Evolutionary conservation across 1,140 invertebrate species (phyloP).

Genomic region (Caenorhabditis briggsae): DNA sequence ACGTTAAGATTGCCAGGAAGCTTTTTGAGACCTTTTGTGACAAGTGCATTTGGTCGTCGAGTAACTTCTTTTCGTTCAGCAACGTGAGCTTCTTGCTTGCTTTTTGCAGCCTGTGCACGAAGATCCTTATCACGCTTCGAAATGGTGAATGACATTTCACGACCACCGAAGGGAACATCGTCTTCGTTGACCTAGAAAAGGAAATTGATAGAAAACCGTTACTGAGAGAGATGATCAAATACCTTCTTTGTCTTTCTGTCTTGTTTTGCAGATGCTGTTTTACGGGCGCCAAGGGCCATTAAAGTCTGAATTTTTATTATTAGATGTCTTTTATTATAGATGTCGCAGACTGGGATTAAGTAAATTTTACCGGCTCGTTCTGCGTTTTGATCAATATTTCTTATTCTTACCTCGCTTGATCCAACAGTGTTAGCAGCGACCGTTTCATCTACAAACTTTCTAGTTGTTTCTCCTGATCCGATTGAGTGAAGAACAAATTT

Average conservation of each 20-base stretch:
- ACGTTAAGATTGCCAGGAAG: conserved; percentile 56
- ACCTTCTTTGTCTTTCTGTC: conserved; percentile 45
- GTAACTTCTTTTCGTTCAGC: conserved; percentile 50
- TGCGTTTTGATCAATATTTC: neutral
- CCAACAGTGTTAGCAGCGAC: neutral
- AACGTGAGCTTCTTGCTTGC: conserved; percentile 43
- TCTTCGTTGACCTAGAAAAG: conserved; percentile 52
- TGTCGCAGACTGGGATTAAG: no score
- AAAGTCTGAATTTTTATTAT: conserved; percentile 21
- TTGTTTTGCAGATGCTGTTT: neutral
- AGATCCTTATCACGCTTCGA: conserved; percentile 55
- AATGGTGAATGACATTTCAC: conserved; percentile 70
- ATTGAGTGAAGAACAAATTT: conserved; percentile 59
- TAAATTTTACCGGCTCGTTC: neutral
- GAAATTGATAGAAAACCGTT: conserved; percentile 1
- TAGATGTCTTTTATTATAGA: neutral
- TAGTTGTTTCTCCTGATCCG: conserved; percentile 58
- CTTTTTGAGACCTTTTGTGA: conserved; percentile 43
- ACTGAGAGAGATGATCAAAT: neutral
- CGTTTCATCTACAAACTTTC: conserved; percentile 59
- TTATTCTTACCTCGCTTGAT: neutral
- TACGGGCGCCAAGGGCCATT: conserved; percentile 31
- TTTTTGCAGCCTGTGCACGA: conserved; percentile 53
- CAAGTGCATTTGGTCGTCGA: conserved; percentile 50
- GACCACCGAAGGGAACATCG: conserved; percentile 71